Evolutionary conservation across 2,888 invertebrate genomes (phyloP), one percentile per base, ranked within the genome.

Genomic region (Linnaemya tessellans): DNA sequence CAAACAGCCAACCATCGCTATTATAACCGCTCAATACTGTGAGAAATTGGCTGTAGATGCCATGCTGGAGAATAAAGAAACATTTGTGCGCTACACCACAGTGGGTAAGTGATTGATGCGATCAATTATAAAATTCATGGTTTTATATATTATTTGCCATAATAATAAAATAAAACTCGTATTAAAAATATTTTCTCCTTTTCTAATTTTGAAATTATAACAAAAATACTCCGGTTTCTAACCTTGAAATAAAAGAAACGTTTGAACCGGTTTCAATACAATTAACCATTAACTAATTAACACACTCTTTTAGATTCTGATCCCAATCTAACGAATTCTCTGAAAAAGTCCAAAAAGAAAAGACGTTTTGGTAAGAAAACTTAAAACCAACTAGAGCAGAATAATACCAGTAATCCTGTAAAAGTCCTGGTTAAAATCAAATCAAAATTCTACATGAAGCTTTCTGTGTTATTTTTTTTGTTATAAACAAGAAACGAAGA

Each of bases 11-110:
- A 98, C 97, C 22, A 98, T 99, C 90, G 99, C 98, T n/a, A 97
- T 99, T 82, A 97, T 99, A 84, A 99, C 99, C 0, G 98, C 98
- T 0, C 95, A 98, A 90, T 99, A 98, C 93, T 98, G 98, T 90
- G 99, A 99, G 93, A 99, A 99, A 92, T 94, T 98, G 89, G 99
- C 99, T 1, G 98, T 99, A 0, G 99, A 99, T 93, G 97, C 98
- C 18, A 97, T 99, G 97, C 97, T 99, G 91, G 98, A 98, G 89
- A 97, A 98, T 91, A 98, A 98, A 92, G 97, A 97, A 91, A 98
- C 98, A 0, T 99, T 97, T 92, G 98, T 98, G 73, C 95, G 98
- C 87, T 99, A 98, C 92, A 98, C 98, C 49, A 98, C 98, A 89
- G 98, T 98, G 88, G 98, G 98, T 98, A 93, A 96, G 97, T 92